Evolutionary conservation across 2,113 vertebrate genomes (phyloP).

Genomic region (Cephalopterus ornatus): DNA sequence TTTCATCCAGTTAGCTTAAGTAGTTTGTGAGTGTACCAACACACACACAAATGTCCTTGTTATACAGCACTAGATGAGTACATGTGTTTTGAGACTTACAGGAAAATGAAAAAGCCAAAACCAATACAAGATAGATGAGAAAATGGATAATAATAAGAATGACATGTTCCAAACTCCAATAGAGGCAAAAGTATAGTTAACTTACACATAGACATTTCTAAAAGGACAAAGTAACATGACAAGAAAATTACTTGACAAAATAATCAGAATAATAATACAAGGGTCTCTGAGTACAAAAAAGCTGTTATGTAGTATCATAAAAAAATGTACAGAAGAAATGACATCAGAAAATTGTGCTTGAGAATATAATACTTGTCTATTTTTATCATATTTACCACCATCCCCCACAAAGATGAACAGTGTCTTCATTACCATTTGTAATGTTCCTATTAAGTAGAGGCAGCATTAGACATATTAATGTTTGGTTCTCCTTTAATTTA

Average conservation of each 20-base stretch:
- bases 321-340: neutral
- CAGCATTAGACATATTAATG: constrained; percentile 63
- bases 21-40: neutral
- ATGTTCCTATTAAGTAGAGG: constrained; percentile 51
- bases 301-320: neutral
- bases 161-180: neutral
- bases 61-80: neutral
- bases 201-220: neutral
- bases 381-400: constrained; percentile 3
- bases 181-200: neutral
- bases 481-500: constrained; percentile 73
- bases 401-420: neutral
- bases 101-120: neutral
- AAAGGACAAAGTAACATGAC: neutral
- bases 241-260: neutral
- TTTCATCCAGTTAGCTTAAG: neutral
- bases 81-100: neutral
- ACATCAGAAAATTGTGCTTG: neutral
- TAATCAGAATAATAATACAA: neutral
- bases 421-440: constrained; percentile 67
- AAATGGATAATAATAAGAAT: neutral
- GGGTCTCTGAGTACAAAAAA: neutral
- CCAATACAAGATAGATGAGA: neutral
- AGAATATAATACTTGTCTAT: constrained; percentile 2
- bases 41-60: rapidly evolving